Percentiles rank a stretch among this genome's conserved stretches.
Evolutionary conservation across 2,113 vertebrate genomes (phyloP).

Genomic region (Platycercus adscitus): DNA sequence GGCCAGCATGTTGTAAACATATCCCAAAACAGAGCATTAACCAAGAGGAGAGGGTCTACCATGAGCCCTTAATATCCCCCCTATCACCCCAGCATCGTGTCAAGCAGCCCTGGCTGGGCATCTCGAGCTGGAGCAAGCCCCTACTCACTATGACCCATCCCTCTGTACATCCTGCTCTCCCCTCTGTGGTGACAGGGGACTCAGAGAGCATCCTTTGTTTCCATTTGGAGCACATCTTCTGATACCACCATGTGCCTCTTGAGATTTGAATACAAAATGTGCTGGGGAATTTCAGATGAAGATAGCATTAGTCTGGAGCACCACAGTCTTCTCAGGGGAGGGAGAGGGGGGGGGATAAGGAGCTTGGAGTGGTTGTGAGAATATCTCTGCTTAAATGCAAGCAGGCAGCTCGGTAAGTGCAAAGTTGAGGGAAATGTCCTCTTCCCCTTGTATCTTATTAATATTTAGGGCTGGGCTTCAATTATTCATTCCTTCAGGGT

Average conservation of each 20-base stretch:
- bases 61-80: neutral
- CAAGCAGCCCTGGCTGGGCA: neutral
- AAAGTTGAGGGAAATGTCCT: constrained; percentile 37
- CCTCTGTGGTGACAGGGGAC: neutral
- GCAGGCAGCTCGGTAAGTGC: constrained; percentile 1
- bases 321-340: neutral
- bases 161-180: neutral
- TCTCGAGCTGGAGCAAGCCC: neutral
- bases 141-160: rapidly evolving
- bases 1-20: neutral
- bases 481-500: constrained; percentile 66
- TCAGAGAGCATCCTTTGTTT: neutral
- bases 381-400: constrained; percentile 19
- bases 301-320: neutral
- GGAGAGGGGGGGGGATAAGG: neutral
- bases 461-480: constrained; percentile 63
- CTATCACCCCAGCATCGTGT: neutral
- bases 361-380: neutral
- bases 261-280: constrained; percentile 24
- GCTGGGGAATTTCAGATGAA: neutral
- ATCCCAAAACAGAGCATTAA: neutral
- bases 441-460: constrained; percentile 51
- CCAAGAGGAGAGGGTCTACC: neutral
- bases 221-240: neutral
- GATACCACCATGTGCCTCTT: neutral